A percentile compares a stretch with the other conserved stretches of the same genome.
Evolutionary conservation across 2,113 vertebrate species (phyloP).

Genomic region (Oncorhynchus keta): DNA sequence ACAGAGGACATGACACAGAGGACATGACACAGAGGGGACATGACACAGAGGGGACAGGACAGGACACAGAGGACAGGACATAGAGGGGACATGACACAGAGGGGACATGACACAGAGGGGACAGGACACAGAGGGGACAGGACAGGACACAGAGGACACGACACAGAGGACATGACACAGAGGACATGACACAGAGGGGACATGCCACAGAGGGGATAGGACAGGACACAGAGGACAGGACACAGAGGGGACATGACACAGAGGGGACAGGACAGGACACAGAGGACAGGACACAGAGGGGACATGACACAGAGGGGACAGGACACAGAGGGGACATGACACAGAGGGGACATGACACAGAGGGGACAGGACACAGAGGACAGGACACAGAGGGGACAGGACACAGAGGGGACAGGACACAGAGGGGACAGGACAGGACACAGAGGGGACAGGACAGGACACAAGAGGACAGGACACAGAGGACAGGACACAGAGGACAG

Average conservation of each 20-base stretch:
- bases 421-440: neutral
- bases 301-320: neutral
- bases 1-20: neutral
- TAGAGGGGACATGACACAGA: no score
- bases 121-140: neutral
- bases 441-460: neutral
- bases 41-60: neutral
- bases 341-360: neutral
- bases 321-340: constrained; percentile 7
- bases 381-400: neutral
- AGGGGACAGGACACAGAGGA: constrained; percentile 5
- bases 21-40: constrained; percentile 8
- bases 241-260: neutral
- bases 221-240: neutral
- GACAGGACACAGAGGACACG: no score
- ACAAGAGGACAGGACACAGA: neutral
- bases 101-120: neutral
- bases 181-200: neutral
- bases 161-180: no score
- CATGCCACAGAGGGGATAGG: neutral
- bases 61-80: no score
- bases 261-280: no score
- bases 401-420: no score
- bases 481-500: neutral
- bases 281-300: neutral